A percentile compares a stretch with the other conserved stretches of the same genome.
phyloP scores from a whole-genome alignment of 1,140 invertebrate species.

The Drosophila biarmipes region DNA sequence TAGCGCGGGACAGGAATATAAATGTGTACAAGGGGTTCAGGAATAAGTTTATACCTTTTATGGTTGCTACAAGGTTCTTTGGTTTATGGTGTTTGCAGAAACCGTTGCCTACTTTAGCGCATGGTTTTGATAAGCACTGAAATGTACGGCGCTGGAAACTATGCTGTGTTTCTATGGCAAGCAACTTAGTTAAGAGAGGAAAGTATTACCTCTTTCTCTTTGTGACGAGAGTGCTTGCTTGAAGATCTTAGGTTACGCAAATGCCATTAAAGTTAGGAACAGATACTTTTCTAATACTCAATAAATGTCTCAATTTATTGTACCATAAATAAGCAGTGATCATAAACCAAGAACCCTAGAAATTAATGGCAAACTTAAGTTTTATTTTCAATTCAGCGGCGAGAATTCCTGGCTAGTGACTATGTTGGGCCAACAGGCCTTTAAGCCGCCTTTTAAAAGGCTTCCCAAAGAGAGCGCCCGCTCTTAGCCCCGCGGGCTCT shows the following conservation, averaged over 20 bases:
- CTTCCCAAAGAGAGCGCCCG: background rate
- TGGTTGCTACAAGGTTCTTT: conserved; percentile 27
- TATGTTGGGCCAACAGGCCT: conserved; percentile 13
- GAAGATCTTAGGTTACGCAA: background rate
- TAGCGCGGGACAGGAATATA: conserved; percentile 21
- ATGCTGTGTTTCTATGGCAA: conserved; percentile 19
- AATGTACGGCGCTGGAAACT: conserved; percentile 8
- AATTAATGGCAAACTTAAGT: background rate
- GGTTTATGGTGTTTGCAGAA: background rate
- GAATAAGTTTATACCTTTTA: conserved; percentile 15
- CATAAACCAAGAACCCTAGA: conserved; percentile 15
- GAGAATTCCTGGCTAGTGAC: conserved; percentile 29
- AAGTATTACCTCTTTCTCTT: background rate
- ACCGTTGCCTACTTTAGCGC: conserved; percentile 43
- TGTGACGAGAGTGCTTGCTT: background rate
- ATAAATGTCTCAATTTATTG: conserved; percentile 19
- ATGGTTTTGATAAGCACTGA: rapidly evolving
- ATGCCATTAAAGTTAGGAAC: conserved; percentile 18
- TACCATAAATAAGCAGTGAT: conserved; percentile 21
- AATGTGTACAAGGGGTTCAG: background rate
- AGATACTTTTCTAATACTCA: conserved; percentile 5
- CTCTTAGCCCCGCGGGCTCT: background rate
- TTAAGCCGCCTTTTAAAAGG: conserved; percentile 1
- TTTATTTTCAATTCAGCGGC: background rate
- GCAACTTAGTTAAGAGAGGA: background rate